Evolutionary conservation across 2,888 invertebrate genomes (phyloP).

Genomic region (Ecdyonurus torrentis): DNA sequence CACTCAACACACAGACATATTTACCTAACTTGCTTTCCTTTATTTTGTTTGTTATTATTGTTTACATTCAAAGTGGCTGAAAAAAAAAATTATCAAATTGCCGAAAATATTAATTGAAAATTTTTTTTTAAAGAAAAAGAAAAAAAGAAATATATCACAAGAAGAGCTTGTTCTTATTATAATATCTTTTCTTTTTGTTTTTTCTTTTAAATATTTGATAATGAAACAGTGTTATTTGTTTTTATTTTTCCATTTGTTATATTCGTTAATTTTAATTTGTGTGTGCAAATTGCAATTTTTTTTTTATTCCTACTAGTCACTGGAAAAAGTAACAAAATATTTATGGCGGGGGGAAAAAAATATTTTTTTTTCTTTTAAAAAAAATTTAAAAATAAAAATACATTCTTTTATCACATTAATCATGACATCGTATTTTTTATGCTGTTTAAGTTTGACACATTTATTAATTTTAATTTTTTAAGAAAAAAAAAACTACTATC

Average conservation of each 20-base stretch:
- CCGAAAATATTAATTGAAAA: no score
- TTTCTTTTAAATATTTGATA: slow-evolving; percentile 33
- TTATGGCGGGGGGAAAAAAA: not conserved
- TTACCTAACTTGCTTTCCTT: no score
- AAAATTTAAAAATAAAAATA: slow-evolving; percentile 3
- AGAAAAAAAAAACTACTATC: slow-evolving; percentile 2
- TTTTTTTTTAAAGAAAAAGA: no score
- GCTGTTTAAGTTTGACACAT: slow-evolving; percentile 7
- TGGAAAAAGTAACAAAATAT: not conserved
- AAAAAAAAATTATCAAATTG: not conserved
- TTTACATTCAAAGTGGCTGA: not conserved
- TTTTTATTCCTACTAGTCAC: not conserved
- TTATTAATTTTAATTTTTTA: slow-evolving; percentile 6
- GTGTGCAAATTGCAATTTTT: slow-evolving; percentile 35
- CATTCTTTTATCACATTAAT: slow-evolving; percentile 6
- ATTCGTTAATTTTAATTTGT: slow-evolving; percentile 45
- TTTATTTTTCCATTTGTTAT: slow-evolving; percentile 41
- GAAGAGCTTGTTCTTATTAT: slow-evolving; percentile 14
- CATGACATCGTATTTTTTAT: slow-evolving; percentile 6
- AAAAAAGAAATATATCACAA: not conserved
- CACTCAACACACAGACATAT: not conserved
- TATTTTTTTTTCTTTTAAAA: not conserved
- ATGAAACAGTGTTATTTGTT: slow-evolving; percentile 36
- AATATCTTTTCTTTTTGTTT: slow-evolving; percentile 31
- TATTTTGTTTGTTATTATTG: not conserved